These are phyloP conservation scores for Anisognathus igniventris DNA, from an alignment of 2,797 vertebrate species.

Conservation along the genomic window DNA sequence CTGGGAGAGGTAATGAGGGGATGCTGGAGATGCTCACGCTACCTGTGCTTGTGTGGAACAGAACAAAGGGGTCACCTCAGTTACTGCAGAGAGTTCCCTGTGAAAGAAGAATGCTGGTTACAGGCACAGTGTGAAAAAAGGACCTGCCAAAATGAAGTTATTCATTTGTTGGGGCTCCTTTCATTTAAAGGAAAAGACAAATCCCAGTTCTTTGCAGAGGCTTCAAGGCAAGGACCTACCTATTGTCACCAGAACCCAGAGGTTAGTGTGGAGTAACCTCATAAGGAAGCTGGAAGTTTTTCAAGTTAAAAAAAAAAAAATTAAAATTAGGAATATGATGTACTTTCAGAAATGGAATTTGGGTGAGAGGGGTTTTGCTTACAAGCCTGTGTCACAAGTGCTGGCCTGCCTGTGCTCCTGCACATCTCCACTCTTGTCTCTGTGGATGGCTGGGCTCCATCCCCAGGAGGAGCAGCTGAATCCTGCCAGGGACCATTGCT, in stretches of 20 bases:
- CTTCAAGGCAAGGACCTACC: background rate
- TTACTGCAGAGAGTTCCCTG: background rate
- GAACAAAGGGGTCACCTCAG: slow-evolving; percentile 28
- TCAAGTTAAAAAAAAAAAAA: background rate
- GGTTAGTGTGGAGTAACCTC: background rate
- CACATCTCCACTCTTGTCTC: background rate
- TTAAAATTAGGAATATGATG: background rate
- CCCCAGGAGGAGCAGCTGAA: background rate
- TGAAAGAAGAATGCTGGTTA: slow-evolving; percentile 7
- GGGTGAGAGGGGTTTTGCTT: background rate
- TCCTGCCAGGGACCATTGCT: background rate
- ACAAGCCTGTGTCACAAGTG: background rate
- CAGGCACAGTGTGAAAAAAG: background rate
- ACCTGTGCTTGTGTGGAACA: background rate
- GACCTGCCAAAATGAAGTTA: background rate
- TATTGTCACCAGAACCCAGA: background rate
- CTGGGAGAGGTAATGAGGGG: slow-evolving; percentile 29
- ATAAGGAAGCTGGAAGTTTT: background rate
- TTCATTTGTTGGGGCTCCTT: background rate
- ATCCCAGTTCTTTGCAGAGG: background rate
- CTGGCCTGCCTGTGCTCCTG: background rate
- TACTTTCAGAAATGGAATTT: background rate
- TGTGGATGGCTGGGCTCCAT: background rate
- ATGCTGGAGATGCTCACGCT: background rate
- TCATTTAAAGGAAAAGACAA: slow-evolving; percentile 19